phyloP scores from a whole-genome alignment of 2,888 invertebrate species.

The Microplitis manilae region DNA sequence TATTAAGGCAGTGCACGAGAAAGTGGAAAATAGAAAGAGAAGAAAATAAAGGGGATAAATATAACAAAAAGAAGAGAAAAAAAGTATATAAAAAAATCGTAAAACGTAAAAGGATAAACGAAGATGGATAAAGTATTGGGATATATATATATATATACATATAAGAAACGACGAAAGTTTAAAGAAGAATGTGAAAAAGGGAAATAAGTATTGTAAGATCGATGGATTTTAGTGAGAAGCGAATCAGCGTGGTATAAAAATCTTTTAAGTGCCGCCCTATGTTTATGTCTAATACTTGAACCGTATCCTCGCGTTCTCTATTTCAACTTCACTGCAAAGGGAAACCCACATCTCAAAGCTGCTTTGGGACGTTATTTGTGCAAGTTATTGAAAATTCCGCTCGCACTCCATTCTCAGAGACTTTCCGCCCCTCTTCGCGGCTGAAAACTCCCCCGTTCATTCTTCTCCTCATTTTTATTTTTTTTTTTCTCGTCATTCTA shows the following conservation, averaged over 20 bases:
- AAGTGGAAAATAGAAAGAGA: conserved; percentile 12
- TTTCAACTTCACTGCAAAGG: conserved; percentile 3
- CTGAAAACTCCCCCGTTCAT: not conserved
- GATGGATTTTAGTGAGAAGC: conserved; percentile 42
- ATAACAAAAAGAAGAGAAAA: not conserved
- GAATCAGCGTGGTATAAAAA: conserved; percentile 48
- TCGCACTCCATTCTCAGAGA: conserved; percentile 34
- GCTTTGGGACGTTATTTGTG: conserved; percentile 34
- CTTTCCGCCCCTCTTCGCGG: conserved; percentile 18
- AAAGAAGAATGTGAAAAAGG: conserved; percentile 27
- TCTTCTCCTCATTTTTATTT: not conserved
- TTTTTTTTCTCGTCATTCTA: too few relatives aligned
- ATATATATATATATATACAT: too few relatives aligned
- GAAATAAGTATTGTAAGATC: conserved; percentile 47
- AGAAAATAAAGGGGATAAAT: conserved; percentile 2
- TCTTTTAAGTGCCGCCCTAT: conserved; percentile 48
- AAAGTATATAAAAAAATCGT: conserved; percentile 2
- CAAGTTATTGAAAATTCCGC: conserved; percentile 47
- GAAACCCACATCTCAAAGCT: conserved; percentile 14
- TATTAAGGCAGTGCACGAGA: conserved; percentile 37
- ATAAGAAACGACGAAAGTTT: conserved; percentile 21
- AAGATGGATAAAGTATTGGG: not conserved
- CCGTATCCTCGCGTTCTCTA: conserved; percentile 27
- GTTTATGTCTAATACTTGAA: conserved; percentile 45
- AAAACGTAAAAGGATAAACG: conserved; percentile 9